Evolutionary conservation across 2,797 vertebrate species (phyloP).

Genomic region (Enteromius anoplus): DNA sequence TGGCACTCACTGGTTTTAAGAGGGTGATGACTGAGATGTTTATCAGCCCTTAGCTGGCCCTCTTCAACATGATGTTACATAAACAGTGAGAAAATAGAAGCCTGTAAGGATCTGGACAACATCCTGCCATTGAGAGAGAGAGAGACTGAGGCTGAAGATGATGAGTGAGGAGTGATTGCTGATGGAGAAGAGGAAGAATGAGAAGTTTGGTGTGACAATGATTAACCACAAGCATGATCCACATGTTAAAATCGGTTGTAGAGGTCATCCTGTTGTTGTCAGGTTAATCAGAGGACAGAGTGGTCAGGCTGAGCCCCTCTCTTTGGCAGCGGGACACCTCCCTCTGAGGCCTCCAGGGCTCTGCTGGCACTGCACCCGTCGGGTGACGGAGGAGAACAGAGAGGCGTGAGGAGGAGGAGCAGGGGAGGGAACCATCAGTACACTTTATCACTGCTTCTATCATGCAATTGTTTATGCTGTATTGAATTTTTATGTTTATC

Average conservation of each 20-base stretch:
- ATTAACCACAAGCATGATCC: constrained; percentile 70
- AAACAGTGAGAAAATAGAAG: constrained; percentile 45
- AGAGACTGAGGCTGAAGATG: constrained; percentile 21
- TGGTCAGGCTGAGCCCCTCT: constrained; percentile 11
- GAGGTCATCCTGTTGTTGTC: constrained; percentile 25
- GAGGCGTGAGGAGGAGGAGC: constrained; percentile 31
- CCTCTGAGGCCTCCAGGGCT: constrained; percentile 2
- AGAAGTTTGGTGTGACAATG: constrained; percentile 68
- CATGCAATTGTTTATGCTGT: neutral
- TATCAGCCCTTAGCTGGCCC: constrained; percentile 60
- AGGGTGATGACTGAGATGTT: constrained; percentile 66
- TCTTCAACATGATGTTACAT: constrained; percentile 56
- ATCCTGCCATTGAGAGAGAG: constrained; percentile 30
- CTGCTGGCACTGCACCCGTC: constrained; percentile 11
- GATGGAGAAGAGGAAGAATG: neutral
- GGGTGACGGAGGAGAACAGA: constrained; percentile 18
- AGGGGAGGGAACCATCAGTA: neutral
- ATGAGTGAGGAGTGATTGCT: constrained; percentile 21
- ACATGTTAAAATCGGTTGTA: constrained; percentile 49
- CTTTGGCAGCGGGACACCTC: constrained; percentile 11
- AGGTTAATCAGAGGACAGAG: constrained; percentile 21
- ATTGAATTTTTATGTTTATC: neutral
- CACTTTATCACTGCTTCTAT: neutral
- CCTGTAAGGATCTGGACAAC: neutral
- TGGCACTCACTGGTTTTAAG: constrained; percentile 48